These are phyloP conservation scores for Staurois parvus DNA, from an alignment of 2,797 vertebrate species.

Conservation along the genomic window DNA sequence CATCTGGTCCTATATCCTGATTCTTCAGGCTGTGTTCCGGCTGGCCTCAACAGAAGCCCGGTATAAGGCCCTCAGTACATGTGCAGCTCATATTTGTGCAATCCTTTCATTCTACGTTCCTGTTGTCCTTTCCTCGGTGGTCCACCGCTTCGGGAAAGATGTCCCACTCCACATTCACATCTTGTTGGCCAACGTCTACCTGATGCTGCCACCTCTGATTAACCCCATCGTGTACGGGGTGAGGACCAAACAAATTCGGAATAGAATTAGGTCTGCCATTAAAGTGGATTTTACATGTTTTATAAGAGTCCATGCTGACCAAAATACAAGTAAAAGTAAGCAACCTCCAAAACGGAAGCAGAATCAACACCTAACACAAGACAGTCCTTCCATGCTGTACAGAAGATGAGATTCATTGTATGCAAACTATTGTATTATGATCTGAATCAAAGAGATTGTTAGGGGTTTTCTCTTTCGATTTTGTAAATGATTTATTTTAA, in stretches of 20 bases:
- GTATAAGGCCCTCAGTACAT: conserved; percentile 61
- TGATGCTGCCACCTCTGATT: conserved; percentile 73
- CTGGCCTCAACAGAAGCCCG: conserved; percentile 52
- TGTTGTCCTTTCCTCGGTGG: conserved; percentile 56
- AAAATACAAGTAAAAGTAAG: no score
- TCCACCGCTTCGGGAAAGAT: conserved; percentile 40
- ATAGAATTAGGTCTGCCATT: background rate
- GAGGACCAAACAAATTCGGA: conserved; percentile 15
- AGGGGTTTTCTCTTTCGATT: no score
- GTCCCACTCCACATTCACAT: conserved; percentile 44
- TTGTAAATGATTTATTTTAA: no score
- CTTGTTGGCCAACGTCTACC: conserved; percentile 70
- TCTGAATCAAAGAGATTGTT: no score
- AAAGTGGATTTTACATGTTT: no score
- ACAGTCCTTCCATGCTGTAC: no score
- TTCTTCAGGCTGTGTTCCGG: conserved; percentile 59
- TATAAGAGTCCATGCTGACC: no score
- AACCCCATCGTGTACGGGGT: conserved; percentile 74
- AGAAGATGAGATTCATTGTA: no score
- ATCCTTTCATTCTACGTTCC: conserved; percentile 62
- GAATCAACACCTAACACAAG: no score
- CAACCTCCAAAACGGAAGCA: no score
- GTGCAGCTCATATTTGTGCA: conserved; percentile 57
- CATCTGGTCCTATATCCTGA: conserved; percentile 61
- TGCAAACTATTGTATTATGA: no score